Evolutionary conservation across 2,888 invertebrate species (phyloP).

Genomic region (Diaprepes abbreviatus): DNA sequence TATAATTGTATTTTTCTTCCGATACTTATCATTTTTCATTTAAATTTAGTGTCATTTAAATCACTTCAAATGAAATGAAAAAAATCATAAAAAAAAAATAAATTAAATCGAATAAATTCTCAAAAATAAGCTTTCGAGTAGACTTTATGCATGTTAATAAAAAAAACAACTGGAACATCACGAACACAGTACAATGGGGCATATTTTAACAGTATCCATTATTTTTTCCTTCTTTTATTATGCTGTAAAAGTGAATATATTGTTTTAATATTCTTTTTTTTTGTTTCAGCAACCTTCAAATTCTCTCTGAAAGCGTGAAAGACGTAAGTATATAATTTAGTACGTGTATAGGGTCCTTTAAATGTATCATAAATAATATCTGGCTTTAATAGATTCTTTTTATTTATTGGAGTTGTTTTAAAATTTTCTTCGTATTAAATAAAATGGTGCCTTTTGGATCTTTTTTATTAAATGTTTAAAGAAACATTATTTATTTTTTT

Average conservation of each 20-base stretch:
- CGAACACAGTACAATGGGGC: not conserved
- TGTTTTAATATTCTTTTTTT: constrained; percentile 2
- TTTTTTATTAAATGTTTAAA: too few species aligned
- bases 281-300: not conserved
- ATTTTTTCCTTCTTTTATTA: constrained; percentile 6
- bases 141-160: not conserved
- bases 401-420: too few species aligned
- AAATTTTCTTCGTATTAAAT: too few species aligned
- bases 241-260: constrained; percentile 1
- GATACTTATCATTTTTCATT: too few species aligned
- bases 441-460: too few species aligned
- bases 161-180: not conserved
- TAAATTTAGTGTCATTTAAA: not conserved
- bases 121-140: not conserved
- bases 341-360: not conserved
- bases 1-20: too few species aligned
- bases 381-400: not conserved
- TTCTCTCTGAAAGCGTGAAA: not conserved
- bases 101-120: not conserved
- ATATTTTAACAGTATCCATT: not conserved
- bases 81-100: not conserved
- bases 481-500: too few species aligned
- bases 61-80: not conserved
- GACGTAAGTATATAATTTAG: constrained; percentile 4
- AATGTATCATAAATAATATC: not conserved